These are phyloP conservation scores for Cherax quadricarinatus DNA, from an alignment of 1,140 invertebrate genomes.

Conservation along the genomic window DNA sequence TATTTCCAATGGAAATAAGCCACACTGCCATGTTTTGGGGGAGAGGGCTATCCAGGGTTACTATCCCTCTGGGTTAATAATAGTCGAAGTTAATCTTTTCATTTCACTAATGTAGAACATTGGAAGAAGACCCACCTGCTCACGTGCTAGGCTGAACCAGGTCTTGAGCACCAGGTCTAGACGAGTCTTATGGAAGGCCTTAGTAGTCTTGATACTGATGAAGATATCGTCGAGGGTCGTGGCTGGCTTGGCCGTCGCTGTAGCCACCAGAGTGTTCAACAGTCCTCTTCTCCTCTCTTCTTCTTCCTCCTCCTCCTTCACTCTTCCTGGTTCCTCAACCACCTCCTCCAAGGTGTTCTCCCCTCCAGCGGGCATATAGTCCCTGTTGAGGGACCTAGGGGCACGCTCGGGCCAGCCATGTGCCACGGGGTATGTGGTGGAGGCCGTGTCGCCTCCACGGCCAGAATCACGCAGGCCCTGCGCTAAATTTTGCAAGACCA, in stretches of 20 bases:
- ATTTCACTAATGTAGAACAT: too few relatives aligned
- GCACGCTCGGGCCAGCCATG: slow-evolving; percentile 74
- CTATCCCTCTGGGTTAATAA: too few relatives aligned
- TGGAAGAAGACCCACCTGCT: slow-evolving; percentile 83
- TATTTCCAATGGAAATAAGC: too few relatives aligned
- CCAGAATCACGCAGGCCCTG: neutral
- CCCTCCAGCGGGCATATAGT: slow-evolving; percentile 67
- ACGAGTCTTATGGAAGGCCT: slow-evolving; percentile 88
- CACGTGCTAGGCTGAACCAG: slow-evolving; percentile 93
- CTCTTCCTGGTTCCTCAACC: neutral
- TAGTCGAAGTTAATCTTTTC: too few relatives aligned
- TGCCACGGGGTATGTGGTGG: slow-evolving; percentile 1
- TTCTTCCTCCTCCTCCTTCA: slow-evolving; percentile 69
- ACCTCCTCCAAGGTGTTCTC: neutral
- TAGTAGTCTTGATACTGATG: slow-evolving; percentile 96
- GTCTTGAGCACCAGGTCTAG: slow-evolving; percentile 92
- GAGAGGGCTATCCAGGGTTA: too few relatives aligned
- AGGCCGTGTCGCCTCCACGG: neutral
- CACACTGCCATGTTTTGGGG: too few relatives aligned
- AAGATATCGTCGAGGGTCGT: slow-evolving; percentile 90
- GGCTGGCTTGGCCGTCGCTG: slow-evolving; percentile 82
- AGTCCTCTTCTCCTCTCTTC: slow-evolving; percentile 71
- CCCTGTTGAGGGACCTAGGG: slow-evolving; percentile 71
- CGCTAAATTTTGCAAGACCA: slow-evolving; percentile 54
- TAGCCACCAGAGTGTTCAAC: slow-evolving; percentile 50